Evolutionary conservation across 23 tunicate genomes (phyloP).

Genomic region (Corella eumyota): DNA sequence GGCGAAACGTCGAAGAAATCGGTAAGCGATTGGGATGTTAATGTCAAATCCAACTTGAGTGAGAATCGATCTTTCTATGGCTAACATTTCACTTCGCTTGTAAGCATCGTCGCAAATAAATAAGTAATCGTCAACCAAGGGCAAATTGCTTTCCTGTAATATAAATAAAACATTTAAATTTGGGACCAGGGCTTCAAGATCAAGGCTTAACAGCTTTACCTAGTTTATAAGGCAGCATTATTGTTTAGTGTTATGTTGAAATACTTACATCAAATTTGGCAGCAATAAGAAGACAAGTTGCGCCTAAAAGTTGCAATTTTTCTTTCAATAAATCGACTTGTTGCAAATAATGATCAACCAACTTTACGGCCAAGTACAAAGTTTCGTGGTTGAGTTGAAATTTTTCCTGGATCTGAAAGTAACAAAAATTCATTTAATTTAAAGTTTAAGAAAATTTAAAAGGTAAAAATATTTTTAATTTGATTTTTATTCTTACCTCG

Average conservation of each 20-base stretch:
- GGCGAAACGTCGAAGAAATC: constrained; percentile 86
- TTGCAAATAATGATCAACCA: constrained; percentile 75
- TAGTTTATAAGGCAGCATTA: too few relatives aligned
- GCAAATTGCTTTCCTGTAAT: constrained; percentile 80
- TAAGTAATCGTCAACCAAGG: constrained; percentile 75
- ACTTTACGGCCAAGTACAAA: constrained; percentile 78
- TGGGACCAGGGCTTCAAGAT: too few relatives aligned
- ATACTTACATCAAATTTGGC: constrained; percentile 89
- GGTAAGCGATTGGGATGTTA: constrained; percentile 88
- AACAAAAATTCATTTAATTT: too few relatives aligned
- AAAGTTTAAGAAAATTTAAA: neutral
- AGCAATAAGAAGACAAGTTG: constrained; percentile 75
- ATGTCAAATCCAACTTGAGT: constrained; percentile 66
- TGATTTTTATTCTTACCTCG: constrained; percentile 32
- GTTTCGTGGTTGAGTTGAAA: constrained; percentile 93
- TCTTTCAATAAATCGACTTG: constrained; percentile 26
- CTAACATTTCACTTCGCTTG: constrained; percentile 41
- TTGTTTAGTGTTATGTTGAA: too few relatives aligned
- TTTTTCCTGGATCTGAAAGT: constrained; percentile 67
- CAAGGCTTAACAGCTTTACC: too few relatives aligned
- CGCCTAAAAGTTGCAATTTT: constrained; percentile 74
- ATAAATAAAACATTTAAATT: too few relatives aligned
- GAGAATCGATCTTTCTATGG: constrained; percentile 48
- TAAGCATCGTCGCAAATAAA: constrained; percentile 94
- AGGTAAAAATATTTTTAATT: neutral